These are phyloP conservation scores for Phthorimaea operculella DNA, from an alignment of 1,140 invertebrate species.

Conservation along the genomic window DNA sequence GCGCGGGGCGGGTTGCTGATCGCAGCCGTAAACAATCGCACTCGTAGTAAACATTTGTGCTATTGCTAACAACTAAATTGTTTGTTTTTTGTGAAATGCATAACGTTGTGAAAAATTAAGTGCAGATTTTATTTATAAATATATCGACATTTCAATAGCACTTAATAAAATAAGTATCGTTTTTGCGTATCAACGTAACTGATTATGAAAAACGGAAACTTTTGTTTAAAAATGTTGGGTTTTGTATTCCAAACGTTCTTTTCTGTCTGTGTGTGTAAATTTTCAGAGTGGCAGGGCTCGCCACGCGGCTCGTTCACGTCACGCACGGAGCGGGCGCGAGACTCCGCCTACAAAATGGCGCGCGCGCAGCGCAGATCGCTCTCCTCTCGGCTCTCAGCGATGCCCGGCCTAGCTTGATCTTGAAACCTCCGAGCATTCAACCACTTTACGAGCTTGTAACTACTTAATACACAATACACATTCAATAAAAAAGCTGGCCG, in stretches of 20 bases:
- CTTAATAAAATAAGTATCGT: too few species aligned
- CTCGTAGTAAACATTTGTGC: conserved; percentile 30
- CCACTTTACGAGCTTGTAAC: conserved; percentile 49
- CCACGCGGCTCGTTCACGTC: background rate
- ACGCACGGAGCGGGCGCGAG: background rate
- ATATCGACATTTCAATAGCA: too few species aligned
- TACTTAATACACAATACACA: too few species aligned
- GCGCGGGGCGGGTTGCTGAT: conserved; percentile 30
- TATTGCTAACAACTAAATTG: too few species aligned
- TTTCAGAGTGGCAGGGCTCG: background rate
- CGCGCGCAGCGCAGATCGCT: conserved; percentile 11
- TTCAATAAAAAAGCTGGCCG: too few species aligned
- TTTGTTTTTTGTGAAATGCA: too few species aligned
- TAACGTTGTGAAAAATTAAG: too few species aligned
- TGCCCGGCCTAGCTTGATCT: conserved; percentile 37
- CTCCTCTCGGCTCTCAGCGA: conserved; percentile 33
- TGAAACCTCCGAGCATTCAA: conserved; percentile 56
- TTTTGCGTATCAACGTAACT: too few species aligned
- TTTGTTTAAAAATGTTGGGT: too few species aligned
- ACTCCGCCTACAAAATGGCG: conserved; percentile 62
- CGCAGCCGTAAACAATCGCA: conserved; percentile 35
- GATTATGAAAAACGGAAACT: too few species aligned
- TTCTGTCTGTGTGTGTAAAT: conserved; percentile 2
- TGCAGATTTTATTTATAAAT: too few species aligned
- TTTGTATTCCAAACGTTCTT: background rate